Evolutionary conservation across 2,888 invertebrate genomes (phyloP).

Genomic region (Lasioglossum morio): DNA sequence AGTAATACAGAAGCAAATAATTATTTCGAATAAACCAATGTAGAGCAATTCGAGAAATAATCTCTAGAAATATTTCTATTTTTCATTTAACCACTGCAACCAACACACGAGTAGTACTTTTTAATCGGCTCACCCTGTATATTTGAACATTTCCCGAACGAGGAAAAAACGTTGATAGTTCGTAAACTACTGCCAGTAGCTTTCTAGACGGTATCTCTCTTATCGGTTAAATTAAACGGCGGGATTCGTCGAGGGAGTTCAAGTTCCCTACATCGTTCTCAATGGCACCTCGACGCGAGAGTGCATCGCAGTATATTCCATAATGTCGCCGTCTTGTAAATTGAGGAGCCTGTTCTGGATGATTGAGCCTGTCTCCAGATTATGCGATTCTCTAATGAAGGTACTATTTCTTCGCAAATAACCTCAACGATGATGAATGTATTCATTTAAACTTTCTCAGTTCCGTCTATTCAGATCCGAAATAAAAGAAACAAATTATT

Average conservation of each 20-base stretch:
- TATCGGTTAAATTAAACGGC: slow-evolving; percentile 53
- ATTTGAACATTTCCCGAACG: slow-evolving; percentile 10
- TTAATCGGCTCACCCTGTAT: background rate
- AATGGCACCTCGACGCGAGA: slow-evolving; percentile 11
- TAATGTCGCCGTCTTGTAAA: slow-evolving; percentile 49
- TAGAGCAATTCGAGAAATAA: background rate
- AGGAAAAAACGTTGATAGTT: slow-evolving; percentile 14
- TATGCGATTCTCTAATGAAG: slow-evolving; percentile 2
- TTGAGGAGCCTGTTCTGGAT: slow-evolving; percentile 36
- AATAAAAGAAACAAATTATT: background rate
- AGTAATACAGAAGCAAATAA: background rate
- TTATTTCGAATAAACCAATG: background rate
- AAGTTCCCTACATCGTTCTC: slow-evolving; percentile 20
- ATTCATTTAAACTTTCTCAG: background rate
- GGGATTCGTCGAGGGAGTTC: slow-evolving; percentile 36
- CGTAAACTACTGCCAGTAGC: slow-evolving; percentile 17
- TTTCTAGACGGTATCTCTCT: slow-evolving; percentile 24
- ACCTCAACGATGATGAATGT: background rate
- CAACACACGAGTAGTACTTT: background rate
- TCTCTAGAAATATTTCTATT: background rate
- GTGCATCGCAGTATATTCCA: slow-evolving; percentile 31
- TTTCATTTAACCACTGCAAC: background rate
- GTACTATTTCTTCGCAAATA: slow-evolving; percentile 11
- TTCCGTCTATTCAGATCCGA: background rate
- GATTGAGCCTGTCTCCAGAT: slow-evolving; percentile 24